Evolutionary conservation across 2,113 vertebrate genomes (phyloP), one percentile per base, ranked within the genome.

Genomic region (Oplegnathus fasciatus): DNA sequence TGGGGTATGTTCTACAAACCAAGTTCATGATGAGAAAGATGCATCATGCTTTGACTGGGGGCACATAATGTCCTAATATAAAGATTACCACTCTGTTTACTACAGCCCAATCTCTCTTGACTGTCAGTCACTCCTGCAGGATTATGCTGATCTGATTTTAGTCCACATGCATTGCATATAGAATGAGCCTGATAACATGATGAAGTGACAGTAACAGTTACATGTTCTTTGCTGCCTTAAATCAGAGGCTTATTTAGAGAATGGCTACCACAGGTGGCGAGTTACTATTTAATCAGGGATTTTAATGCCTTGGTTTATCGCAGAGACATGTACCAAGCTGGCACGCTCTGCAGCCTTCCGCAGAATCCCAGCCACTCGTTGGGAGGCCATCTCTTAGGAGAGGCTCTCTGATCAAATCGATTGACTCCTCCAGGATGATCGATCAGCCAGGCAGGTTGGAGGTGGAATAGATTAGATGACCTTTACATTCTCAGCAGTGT

Each of bases 1-100:
- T 93, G 91, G 93, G 89, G 90, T 93, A 90, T 94, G 92, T 93
- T 93, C 89, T 80, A 93, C 93, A 94, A 94, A 94, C 88, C 90
- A 93, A 89, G 83, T 89, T 88, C 85, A 88, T 87, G 85, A 92
- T 86, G 91, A 87, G 90, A 88, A 84, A 90, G 86, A 91, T 91
- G 89, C 88, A 89, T 87, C 92, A 86, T 88, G 77, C 83, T 79
- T 89, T 88, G 88, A 84, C 89, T 90, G 52, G 90, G 88, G 88
- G 89, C 87, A 92, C 89, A 92, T 90, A 80, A 88, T 92, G 86
- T 93, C 78, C 88, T 91, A 91, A 93, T 91, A 92, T 85, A 91
- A 86, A 94, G 89, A 93, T 93, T 90, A 91, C 86, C 89, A 84
- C 91, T 90, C 74, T 93, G 89, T 95, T 95, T 93, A 93, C 92